phyloP scores from a whole-genome alignment of 1,140 invertebrate genomes.

The Thaumatotibia leucotreta region DNA sequence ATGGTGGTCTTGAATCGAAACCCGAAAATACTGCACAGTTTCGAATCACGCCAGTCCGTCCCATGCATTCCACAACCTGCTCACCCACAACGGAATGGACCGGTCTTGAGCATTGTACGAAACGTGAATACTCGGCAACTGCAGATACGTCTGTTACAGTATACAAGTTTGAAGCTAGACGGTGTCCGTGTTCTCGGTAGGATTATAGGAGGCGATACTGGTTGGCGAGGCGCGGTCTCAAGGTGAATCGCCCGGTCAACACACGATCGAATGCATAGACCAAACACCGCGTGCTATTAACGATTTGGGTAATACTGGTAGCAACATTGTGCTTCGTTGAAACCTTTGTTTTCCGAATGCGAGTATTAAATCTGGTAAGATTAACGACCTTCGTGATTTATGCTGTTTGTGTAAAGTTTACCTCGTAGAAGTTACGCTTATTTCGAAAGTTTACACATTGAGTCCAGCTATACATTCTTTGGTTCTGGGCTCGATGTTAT shows the following conservation, averaged over 20 bases:
- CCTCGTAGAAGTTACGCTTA: not conserved
- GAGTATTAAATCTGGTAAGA: not conserved
- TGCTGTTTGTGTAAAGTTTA: not conserved
- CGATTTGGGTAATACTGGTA: constrained; percentile 12
- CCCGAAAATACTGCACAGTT: constrained; percentile 54
- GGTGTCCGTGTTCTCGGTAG: constrained; percentile 36
- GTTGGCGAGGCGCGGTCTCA: constrained; percentile 61
- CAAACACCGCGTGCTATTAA: constrained; percentile 62
- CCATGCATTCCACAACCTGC: constrained; percentile 70
- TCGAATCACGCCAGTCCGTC: constrained; percentile 68
- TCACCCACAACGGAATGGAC: constrained; percentile 68
- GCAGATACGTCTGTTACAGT: constrained; percentile 36
- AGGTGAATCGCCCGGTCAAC: constrained; percentile 73
- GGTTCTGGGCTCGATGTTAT: no score
- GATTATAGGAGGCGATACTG: constrained; percentile 43
- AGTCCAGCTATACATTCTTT: not conserved
- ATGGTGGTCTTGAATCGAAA: constrained; percentile 46
- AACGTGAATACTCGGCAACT: constrained; percentile 50
- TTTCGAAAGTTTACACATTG: not conserved
- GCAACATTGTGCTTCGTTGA: not conserved
- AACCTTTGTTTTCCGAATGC: not conserved
- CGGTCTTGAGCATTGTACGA: constrained; percentile 68
- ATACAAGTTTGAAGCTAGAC: constrained; percentile 32
- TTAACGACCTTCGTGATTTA: not conserved
- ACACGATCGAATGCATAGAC: constrained; percentile 68